Percentiles rank a stretch among this genome's conserved stretches.
Conservation (phyloP, 1,140 invertebrate species). For the Saccostrea cuccullata region DNA sequence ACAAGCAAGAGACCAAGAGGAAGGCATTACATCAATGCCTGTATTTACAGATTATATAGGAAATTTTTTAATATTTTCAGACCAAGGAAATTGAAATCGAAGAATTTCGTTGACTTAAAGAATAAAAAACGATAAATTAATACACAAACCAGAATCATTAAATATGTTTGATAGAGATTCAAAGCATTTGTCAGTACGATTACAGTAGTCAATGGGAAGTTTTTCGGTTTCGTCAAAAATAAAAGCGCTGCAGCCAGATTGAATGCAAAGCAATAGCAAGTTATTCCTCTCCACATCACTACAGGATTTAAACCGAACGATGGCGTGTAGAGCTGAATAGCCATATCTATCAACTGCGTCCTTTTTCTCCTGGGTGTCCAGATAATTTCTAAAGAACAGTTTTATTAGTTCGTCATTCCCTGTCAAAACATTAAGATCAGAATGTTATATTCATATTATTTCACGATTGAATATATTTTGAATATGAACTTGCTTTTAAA, state of each 20-base stretch:
- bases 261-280: neutral
- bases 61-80: too few species aligned
- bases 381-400: neutral
- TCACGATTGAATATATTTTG: too few species aligned
- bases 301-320: neutral
- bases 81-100: too few species aligned
- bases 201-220: neutral
- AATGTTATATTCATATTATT: too few species aligned
- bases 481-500: too few species aligned
- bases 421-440: neutral
- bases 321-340: neutral
- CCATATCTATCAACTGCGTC: neutral
- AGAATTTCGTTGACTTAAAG: too few species aligned
- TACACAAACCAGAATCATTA: neutral
- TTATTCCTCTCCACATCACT: neutral
- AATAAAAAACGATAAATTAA: neutral
- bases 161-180: neutral
- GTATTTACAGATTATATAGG: too few species aligned
- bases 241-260: neutral
- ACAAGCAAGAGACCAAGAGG: too few species aligned
- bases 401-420: neutral
- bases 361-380: constrained; percentile 13
- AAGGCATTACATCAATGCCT: too few species aligned
- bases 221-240: neutral
- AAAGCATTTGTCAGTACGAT: neutral